A percentile compares a stretch with the other conserved stretches of the same genome.
Evolutionary conservation across 2,113 vertebrate genomes (phyloP).

Genomic region (Nothocercus nigrocapillus): DNA sequence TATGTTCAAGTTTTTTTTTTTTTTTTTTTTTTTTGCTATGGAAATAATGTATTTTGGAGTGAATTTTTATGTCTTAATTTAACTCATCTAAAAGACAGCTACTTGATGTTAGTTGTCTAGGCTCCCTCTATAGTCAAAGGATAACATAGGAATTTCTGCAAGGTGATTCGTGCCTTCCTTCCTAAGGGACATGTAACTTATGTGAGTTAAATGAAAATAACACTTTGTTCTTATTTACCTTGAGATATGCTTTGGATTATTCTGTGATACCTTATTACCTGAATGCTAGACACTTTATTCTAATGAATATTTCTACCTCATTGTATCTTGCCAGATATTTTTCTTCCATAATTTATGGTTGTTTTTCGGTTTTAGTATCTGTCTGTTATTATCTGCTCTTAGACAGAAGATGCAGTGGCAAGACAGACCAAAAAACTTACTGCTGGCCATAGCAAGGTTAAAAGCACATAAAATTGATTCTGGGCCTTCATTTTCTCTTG

Average conservation of each 20-base stretch:
- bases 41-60: no score
- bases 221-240: no score
- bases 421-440: not conserved
- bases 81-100: no score
- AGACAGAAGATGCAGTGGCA: not conserved
- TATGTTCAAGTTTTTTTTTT: no score
- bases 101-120: no score
- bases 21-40: no score
- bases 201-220: no score
- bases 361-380: not conserved
- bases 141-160: no score
- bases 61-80: no score
- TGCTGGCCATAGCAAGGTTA: not conserved
- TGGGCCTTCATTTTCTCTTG: not conserved
- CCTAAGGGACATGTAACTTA: no score
- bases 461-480: not conserved
- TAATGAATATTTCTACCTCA: conserved; percentile 16
- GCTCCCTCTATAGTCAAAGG: no score
- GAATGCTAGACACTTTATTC: not conserved
- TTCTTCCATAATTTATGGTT: not conserved
- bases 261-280: not conserved
- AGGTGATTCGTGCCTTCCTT: no score
- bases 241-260: not conserved
- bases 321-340: not conserved
- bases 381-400: not conserved